Evolutionary conservation across 1,140 invertebrate genomes (phyloP).

Genomic region (Brachionus paranguensis): DNA sequence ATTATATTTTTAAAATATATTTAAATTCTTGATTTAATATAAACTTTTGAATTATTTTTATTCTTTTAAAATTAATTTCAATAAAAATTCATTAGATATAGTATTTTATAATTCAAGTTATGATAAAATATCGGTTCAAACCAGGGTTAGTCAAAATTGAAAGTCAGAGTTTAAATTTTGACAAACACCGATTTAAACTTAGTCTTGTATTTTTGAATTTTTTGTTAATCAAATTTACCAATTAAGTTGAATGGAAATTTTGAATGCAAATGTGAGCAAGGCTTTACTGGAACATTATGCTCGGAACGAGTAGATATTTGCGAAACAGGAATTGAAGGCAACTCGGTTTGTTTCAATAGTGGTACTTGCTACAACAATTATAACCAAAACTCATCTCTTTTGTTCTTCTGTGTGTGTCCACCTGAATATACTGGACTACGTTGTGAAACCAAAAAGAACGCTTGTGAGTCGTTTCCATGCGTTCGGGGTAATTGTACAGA

Average conservation of each 20-base stretch:
- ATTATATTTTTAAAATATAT: too few relatives aligned
- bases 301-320: background rate
- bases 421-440: conserved; percentile 78
- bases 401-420: conserved; percentile 62
- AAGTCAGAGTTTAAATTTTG: too few relatives aligned
- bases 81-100: too few relatives aligned
- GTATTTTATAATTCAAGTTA: too few relatives aligned
- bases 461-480: conserved; percentile 68
- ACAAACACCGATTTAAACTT: too few relatives aligned
- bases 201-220: background rate
- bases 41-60: too few relatives aligned
- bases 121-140: too few relatives aligned
- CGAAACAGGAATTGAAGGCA: conserved; percentile 61
- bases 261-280: conserved; percentile 41
- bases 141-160: too few relatives aligned
- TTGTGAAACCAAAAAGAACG: conserved; percentile 87
- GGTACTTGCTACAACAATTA: background rate
- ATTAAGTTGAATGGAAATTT: conserved; percentile 32
- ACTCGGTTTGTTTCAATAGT: conserved; percentile 40
- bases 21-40: too few relatives aligned
- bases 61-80: too few relatives aligned
- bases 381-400: conserved; percentile 23
- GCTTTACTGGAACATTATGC: conserved; percentile 40
- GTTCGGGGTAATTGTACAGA: conserved; percentile 77
- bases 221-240: background rate